Evolutionary conservation across 1,140 invertebrate genomes (phyloP).

Genomic region (Leptopilina boulardi): DNA sequence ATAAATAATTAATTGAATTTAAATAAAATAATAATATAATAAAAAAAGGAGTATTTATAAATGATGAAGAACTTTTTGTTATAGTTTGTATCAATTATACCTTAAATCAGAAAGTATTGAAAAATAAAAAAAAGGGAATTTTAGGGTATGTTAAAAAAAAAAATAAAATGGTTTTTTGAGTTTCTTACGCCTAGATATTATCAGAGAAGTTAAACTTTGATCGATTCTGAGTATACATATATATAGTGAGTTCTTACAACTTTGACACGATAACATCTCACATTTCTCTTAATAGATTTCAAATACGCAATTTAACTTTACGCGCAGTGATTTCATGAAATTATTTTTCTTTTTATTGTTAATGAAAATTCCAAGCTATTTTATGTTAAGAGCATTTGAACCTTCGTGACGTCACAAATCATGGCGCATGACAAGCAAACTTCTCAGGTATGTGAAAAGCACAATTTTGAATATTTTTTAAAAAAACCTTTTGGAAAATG

Average conservation of each 20-base stretch:
- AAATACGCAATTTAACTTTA: slow-evolving; percentile 22
- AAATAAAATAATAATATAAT: no score
- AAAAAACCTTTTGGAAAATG: no score
- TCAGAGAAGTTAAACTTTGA: slow-evolving; percentile 46
- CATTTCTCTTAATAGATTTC: slow-evolving; percentile 13
- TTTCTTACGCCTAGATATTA: slow-evolving; percentile 40
- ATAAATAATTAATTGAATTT: no score
- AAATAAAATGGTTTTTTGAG: slow-evolving; percentile 10
- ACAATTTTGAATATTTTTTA: no score
- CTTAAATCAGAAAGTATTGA: no score
- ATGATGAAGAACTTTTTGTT: no score
- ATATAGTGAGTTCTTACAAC: slow-evolving; percentile 42
- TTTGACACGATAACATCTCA: slow-evolving; percentile 39
- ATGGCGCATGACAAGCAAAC: no score
- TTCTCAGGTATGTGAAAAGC: no score
- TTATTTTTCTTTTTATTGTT: not conserved
- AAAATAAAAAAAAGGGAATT: not conserved
- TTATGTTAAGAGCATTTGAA: no score
- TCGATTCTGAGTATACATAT: slow-evolving; percentile 43
- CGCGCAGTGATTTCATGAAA: not conserved
- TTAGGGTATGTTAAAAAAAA: not conserved
- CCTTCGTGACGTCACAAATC: no score
- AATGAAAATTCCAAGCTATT: not conserved
- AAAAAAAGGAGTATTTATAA: no score
- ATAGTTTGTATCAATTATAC: no score